Conservation (phyloP, 1,140 invertebrate species). For the Fopius arisanus region DNA sequence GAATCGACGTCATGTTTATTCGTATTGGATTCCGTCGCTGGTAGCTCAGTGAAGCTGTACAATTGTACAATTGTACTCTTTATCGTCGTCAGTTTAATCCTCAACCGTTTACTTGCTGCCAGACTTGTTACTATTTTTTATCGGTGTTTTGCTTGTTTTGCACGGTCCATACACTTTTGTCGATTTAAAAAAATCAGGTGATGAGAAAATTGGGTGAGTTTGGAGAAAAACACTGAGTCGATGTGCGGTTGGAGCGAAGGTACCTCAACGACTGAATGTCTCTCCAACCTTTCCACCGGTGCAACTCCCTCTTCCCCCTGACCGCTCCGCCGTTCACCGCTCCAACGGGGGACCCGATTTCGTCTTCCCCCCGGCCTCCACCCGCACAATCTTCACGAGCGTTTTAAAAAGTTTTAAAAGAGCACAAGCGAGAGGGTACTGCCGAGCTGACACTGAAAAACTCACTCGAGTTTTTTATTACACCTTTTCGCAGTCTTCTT, state of each 20-base stretch:
- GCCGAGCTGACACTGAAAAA: conserved; percentile 1
- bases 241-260: conserved; percentile 34
- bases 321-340: neutral
- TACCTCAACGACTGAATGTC: conserved; percentile 44
- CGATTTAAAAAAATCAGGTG: neutral
- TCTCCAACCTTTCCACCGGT: conserved; percentile 26
- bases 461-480: conserved; percentile 2
- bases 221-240: neutral
- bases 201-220: neutral
- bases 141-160: neutral
- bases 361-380: neutral
- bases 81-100: neutral
- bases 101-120: no score
- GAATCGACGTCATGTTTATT: conserved; percentile 9
- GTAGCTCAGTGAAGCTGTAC: neutral
- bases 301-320: neutral
- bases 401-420: neutral
- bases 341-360: neutral
- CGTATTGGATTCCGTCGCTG: neutral
- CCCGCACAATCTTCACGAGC: neutral
- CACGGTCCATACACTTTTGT: neutral
- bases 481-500: neutral
- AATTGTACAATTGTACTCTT: neutral
- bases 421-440: neutral
- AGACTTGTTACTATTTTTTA: neutral